Evolutionary conservation across 2,797 vertebrate species (phyloP).

Genomic region (Gobio occitaniae): DNA sequence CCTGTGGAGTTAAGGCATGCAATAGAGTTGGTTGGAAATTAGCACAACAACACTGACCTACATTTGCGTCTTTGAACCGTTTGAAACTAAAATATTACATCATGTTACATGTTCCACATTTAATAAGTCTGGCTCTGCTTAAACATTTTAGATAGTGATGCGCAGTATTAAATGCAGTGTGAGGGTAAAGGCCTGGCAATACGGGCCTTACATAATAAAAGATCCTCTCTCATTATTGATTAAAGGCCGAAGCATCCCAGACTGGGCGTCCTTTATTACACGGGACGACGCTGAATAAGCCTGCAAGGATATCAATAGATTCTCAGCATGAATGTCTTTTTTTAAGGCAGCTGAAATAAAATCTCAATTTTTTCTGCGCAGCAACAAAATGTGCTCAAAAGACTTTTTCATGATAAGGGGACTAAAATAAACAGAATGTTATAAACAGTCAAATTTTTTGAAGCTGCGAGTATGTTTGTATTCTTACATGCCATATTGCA

Average conservation of each 20-base stretch:
- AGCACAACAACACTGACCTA: conserved; percentile 44
- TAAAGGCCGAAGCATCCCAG: conserved; percentile 29
- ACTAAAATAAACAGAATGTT: conserved; percentile 28
- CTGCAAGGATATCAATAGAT: conserved; percentile 18
- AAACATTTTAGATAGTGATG: conserved; percentile 9
- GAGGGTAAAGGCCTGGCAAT: conserved; percentile 20
- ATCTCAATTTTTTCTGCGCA: neutral
- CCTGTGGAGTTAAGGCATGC: conserved; percentile 62
- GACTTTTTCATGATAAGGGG: neutral
- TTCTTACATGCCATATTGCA: conserved; percentile 16
- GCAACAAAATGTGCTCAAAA: conserved; percentile 1
- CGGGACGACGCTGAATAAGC: conserved; percentile 14
- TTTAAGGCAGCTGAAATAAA: conserved; percentile 1
- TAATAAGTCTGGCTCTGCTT: conserved; percentile 30
- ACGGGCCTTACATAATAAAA: conserved; percentile 46
- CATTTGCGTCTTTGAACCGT: conserved; percentile 26
- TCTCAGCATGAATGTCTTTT: conserved; percentile 20
- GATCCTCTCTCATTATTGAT: conserved; percentile 44
- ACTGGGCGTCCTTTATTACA: conserved; percentile 31
- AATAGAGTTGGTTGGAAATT: conserved; percentile 30
- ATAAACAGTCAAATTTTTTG: conserved; percentile 1
- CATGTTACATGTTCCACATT: conserved; percentile 23
- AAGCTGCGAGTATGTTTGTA: neutral
- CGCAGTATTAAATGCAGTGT: conserved; percentile 21
- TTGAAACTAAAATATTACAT: conserved; percentile 34